These are phyloP conservation scores for Oreocharis arfaki DNA, from an alignment of 2,113 vertebrate species.

Conservation along the genomic window DNA sequence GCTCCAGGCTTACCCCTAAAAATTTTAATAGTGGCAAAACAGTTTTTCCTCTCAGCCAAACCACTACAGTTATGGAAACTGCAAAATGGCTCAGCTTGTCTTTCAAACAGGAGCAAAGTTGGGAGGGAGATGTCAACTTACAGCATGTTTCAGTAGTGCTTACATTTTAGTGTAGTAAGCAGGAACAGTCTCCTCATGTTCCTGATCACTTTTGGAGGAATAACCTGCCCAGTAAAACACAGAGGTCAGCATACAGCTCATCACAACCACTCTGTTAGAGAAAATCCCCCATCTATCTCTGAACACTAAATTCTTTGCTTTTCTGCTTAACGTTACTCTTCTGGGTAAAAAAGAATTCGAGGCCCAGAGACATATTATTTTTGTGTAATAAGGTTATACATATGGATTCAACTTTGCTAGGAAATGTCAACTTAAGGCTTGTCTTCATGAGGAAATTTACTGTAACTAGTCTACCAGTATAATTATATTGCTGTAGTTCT, in stretches of 20 bases:
- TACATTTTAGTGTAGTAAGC: background rate
- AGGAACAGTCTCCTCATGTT: background rate
- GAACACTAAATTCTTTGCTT: conserved; percentile 16
- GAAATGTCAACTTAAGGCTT: conserved; percentile 59
- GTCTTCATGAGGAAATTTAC: conserved; percentile 55
- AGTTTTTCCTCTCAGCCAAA: background rate
- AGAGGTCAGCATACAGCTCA: background rate
- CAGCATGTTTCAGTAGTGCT: background rate
- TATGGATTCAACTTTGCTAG: conserved; percentile 60
- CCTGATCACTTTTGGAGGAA: background rate
- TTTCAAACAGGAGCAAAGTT: background rate
- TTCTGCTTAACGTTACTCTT: conserved; percentile 23
- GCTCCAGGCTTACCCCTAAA: background rate
- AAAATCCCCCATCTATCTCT: background rate
- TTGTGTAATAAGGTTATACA: conserved; percentile 30
- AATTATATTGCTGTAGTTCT: conserved; percentile 46
- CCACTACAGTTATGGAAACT: background rate
- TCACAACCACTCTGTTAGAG: background rate
- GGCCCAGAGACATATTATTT: conserved; percentile 8
- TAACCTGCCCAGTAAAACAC: background rate
- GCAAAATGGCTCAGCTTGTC: background rate
- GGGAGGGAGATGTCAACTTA: background rate
- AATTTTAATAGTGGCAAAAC: background rate
- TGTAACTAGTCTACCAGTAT: conserved; percentile 40
- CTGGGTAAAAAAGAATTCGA: conserved; percentile 40